phyloP scores from a whole-genome alignment of 2,113 vertebrate species.

The Tamias sibiricus region DNA sequence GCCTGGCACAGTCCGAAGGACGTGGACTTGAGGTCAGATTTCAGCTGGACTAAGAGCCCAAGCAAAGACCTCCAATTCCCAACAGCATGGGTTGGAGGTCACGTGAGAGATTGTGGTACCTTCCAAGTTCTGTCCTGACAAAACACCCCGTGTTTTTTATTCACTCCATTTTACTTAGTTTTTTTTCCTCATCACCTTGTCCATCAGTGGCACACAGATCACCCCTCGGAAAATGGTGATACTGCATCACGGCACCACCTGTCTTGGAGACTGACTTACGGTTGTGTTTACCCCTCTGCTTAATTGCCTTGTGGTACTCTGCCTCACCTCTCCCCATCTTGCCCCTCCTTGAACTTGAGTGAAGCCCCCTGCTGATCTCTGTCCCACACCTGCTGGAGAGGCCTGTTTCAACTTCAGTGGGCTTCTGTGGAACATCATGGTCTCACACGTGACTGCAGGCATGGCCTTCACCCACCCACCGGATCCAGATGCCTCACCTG shows the following conservation, averaged over 20 bases:
- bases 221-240: neutral
- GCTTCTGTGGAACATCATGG: rapidly evolving
- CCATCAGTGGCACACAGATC: neutral
- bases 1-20: neutral
- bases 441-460: neutral
- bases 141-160: neutral
- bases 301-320: neutral
- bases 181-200: neutral
- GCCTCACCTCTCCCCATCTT: no score
- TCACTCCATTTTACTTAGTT: neutral
- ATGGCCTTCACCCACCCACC: neutral
- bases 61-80: neutral
- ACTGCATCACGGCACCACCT: neutral
- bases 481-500: neutral
- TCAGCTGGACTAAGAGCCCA: neutral
- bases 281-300: neutral
- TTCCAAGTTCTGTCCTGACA: neutral
- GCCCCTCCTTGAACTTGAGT: neutral
- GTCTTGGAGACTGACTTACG: neutral
- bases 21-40: neutral
- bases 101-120: rapidly evolving
- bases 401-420: neutral
- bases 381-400: neutral
- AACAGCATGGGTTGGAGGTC: neutral
- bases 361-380: neutral